phyloP scores from a whole-genome alignment of 2,797 vertebrate genomes.

The Arnoldichthys spilopterus region DNA sequence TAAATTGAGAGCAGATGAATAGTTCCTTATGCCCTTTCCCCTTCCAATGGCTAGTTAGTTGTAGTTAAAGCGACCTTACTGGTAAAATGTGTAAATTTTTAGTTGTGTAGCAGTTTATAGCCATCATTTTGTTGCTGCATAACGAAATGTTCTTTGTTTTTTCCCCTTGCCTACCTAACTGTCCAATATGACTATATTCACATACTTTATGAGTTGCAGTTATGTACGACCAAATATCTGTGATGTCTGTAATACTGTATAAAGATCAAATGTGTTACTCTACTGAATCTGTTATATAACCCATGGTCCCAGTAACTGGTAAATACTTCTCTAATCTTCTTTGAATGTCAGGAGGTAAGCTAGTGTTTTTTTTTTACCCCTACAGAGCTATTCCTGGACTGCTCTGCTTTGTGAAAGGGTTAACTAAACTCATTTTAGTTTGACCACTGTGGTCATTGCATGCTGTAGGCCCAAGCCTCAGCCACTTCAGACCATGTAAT shows the following conservation, averaged over 20 bases:
- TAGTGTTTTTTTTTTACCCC: conserved; percentile 21
- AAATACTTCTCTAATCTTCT: conserved; percentile 38
- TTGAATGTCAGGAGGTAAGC: conserved; percentile 12
- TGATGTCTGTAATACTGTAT: neutral
- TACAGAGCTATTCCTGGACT: conserved; percentile 15
- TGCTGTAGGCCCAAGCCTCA: too few relatives aligned
- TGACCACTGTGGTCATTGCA: conserved; percentile 7
- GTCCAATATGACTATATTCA: neutral
- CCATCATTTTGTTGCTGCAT: neutral
- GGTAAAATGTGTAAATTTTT: neutral
- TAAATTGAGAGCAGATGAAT: neutral
- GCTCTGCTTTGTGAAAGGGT: conserved; percentile 13
- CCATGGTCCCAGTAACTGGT: conserved; percentile 7
- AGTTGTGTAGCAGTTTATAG: neutral
- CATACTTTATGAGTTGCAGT: neutral
- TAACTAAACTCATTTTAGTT: neutral
- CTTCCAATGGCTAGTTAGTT: neutral
- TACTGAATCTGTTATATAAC: neutral
- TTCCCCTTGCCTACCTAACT: neutral
- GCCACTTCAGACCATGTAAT: neutral
- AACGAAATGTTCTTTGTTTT: neutral
- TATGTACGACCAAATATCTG: neutral
- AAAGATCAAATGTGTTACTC: neutral
- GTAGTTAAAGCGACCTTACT: neutral
- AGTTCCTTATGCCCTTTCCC: neutral